Conservation (phyloP, 2,888 invertebrate species). For the Sisyra nigra region DNA sequence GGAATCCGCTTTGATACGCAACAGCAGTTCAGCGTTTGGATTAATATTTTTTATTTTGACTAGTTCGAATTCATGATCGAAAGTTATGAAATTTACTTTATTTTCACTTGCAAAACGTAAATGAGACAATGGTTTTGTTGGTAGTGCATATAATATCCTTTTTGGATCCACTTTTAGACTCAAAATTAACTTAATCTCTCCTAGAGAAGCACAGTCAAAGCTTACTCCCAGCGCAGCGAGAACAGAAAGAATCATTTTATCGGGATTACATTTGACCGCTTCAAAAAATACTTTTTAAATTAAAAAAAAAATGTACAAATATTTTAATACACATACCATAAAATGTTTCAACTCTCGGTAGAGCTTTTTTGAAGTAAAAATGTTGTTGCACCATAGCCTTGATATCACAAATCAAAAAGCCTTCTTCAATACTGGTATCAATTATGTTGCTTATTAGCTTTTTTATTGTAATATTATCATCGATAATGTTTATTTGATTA, state of each 20-base stretch:
- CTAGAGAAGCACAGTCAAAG: slow-evolving; percentile 37
- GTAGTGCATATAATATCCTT: slow-evolving; percentile 33
- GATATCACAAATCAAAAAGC: too few species aligned
- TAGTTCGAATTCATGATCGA: slow-evolving; percentile 32
- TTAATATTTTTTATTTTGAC: slow-evolving; percentile 21
- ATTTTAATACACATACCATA: too few species aligned
- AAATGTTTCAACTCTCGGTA: too few species aligned
- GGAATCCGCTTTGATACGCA: slow-evolving; percentile 26
- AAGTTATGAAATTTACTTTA: slow-evolving; percentile 29
- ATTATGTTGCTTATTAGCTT: too few species aligned
- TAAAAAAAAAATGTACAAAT: too few species aligned
- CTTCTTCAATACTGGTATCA: too few species aligned
- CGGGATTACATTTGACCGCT: slow-evolving; percentile 14
- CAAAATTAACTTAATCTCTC: slow-evolving; percentile 29
- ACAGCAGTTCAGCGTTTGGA: slow-evolving; percentile 18
- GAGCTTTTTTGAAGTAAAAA: too few species aligned
- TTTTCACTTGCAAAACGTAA: slow-evolving; percentile 26
- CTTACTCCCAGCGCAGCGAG: slow-evolving; percentile 31
- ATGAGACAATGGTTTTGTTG: slow-evolving; percentile 31
- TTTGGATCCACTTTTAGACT: slow-evolving; percentile 24
- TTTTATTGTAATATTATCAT: too few species aligned
- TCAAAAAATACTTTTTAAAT: too few species aligned
- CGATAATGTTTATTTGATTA: too few species aligned
- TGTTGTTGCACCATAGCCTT: too few species aligned
- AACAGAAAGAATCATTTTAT: slow-evolving; percentile 13